A percentile compares a stretch with the other conserved stretches of the same genome.
These are phyloP conservation scores for Falco punctatus DNA, from an alignment of 2,113 vertebrate species.

Conservation along the genomic window DNA sequence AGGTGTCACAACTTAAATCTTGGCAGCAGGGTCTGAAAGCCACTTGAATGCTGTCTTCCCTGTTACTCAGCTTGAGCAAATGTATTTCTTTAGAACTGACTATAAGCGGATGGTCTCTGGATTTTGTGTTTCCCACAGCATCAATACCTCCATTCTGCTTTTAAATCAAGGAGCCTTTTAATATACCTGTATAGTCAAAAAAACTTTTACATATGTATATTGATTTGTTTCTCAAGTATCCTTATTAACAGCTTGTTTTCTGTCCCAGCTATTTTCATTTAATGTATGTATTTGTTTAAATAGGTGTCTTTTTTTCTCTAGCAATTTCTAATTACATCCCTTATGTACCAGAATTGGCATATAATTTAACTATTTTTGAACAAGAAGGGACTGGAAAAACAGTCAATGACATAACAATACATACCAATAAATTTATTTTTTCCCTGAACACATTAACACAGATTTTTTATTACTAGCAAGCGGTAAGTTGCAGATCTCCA, in stretches of 20 bases:
- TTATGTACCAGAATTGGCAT: neutral
- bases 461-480: neutral
- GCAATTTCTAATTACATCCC: neutral
- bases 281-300: neutral
- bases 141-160: neutral
- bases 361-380: neutral
- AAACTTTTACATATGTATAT: neutral
- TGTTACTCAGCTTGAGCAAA: neutral
- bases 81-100: neutral
- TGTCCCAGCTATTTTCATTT: neutral
- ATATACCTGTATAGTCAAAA: neutral
- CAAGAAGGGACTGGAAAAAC: neutral
- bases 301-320: neutral
- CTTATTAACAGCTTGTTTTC: neutral
- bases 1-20: neutral
- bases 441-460: neutral
- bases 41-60: neutral
- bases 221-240: neutral
- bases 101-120: neutral
- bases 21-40: neutral
- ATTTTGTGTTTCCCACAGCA: neutral
- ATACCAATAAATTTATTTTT: neutral
- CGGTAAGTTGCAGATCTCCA: neutral
- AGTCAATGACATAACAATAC: neutral
- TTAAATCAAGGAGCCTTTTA: neutral